Percentiles rank a stretch among this genome's conserved stretches.
phyloP scores from a whole-genome alignment of 53 echinoderm and acorn worm species.

The Mesocentrotus franciscanus region DNA sequence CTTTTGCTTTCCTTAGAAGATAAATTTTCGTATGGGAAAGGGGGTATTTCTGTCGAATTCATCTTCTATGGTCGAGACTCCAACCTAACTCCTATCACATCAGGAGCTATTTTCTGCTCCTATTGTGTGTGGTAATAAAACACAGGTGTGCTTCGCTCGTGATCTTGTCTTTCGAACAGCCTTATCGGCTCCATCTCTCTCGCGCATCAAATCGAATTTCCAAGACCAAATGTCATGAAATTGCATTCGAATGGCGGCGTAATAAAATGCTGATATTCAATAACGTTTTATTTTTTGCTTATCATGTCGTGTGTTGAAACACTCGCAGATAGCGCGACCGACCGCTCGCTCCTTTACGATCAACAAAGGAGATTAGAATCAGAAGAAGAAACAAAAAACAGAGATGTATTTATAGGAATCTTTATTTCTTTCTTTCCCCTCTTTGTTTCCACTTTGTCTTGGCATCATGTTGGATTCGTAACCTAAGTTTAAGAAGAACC shows the following conservation, averaged over 20 bases:
- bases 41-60: neutral
- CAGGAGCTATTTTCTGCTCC: slow-evolving; percentile 55
- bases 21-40: neutral
- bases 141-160: slow-evolving; percentile 41
- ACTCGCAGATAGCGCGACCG: neutral
- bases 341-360: neutral
- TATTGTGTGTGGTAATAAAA: slow-evolving; percentile 56
- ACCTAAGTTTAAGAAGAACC: neutral
- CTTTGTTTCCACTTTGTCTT: slow-evolving; percentile 7
- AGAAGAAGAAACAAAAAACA: neutral
- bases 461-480: neutral
- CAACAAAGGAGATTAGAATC: slow-evolving; percentile 2
- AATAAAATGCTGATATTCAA: slow-evolving; percentile 32
- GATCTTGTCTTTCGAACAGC: neutral
- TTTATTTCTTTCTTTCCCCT: neutral
- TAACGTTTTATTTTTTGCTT: neutral
- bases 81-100: neutral
- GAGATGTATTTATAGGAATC: slow-evolving; percentile 38
- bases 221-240: slow-evolving; percentile 55
- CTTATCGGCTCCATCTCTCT: slow-evolving; percentile 30
- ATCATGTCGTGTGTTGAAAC: slow-evolving; percentile 8
- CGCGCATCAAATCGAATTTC: slow-evolving; percentile 61
- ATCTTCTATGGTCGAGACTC: neutral
- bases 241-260: slow-evolving; percentile 41
- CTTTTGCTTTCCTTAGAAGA: neutral